Evolutionary conservation across 2,797 vertebrate species (phyloP), one percentile per base, ranked within the genome.

Genomic region (Galagoides demidoff): DNA sequence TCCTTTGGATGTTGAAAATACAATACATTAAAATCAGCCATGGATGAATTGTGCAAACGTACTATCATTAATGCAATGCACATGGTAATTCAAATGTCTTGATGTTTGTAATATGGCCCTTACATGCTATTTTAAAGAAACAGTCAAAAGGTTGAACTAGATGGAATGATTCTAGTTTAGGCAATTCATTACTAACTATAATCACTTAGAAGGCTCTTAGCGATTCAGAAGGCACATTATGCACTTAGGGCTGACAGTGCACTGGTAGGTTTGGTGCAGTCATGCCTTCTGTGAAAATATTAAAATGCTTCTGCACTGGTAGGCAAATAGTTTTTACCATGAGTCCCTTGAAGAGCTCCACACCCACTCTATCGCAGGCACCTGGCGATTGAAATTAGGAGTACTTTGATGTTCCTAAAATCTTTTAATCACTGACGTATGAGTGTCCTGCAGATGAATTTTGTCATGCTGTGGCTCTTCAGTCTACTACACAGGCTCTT

Each of bases 391-490:
- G 63, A 63, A 70, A 89, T 95, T 85, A 94, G 31, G 31, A 87
- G n/a, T 27, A 68, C 16, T 39, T 81, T 27, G 34, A 2, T 89
- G 43, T 45, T 90, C 81, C 34, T 78, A 61, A 83, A 85, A 87
- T 37, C 68, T 73, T 86, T 76, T 66, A 84, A 81, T 79, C 74
- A 86, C 27, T 68, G 55, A 79, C 81, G 39, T 59, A 34, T 81
- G 68, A 49, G 27, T n/a, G 25, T 12, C 71, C 49, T 74, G 37
- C 7, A 90, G 92, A 96, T 93, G 79, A 96, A 95, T 90, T 85
- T 63, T 76, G 37, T 37, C 68, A 74, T 92, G 74, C 88, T 95
- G 68, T 78, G 78, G 86, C 64, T 78, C 68, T 61, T 86, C 25
- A 73, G n/a, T 84, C 39, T 71, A 76, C 61, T 22, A 79, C 0